These are phyloP conservation scores for Brachionichthys hirsutus DNA, from an alignment of 2,113 vertebrate genomes.

Conservation along the genomic window DNA sequence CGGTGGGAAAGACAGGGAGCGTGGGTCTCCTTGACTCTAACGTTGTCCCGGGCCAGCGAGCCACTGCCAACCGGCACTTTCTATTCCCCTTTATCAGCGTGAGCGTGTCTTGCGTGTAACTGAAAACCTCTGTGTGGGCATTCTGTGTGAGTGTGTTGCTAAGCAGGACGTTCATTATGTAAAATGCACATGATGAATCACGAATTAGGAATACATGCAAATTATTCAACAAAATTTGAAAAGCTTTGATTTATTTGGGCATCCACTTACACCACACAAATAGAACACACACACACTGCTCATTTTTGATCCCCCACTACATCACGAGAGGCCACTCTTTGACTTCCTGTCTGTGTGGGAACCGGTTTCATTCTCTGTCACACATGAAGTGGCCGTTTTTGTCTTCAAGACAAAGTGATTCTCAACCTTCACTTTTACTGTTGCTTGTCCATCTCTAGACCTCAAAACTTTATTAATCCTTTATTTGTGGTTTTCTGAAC, in stretches of 20 bases:
- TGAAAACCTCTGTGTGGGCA: slow-evolving; percentile 29
- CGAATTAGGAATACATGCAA: not conserved
- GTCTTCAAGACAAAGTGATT: slow-evolving; percentile 66
- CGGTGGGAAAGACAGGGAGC: slow-evolving; percentile 76
- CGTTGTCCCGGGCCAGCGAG: slow-evolving; percentile 36
- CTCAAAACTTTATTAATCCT: not conserved
- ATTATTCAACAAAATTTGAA: not conserved
- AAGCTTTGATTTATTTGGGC: too few relatives aligned
- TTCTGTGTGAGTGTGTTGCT: not conserved
- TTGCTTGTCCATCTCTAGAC: slow-evolving; percentile 15
- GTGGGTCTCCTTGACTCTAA: slow-evolving; percentile 62
- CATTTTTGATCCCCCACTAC: slow-evolving; percentile 46
- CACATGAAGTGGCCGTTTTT: slow-evolving; percentile 68
- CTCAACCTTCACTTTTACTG: slow-evolving; percentile 52
- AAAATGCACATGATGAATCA: too few relatives aligned
- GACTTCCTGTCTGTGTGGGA: slow-evolving; percentile 81
- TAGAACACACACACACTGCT: slow-evolving; percentile 36
- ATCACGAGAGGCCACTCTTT: slow-evolving; percentile 70
- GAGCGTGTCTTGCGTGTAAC: slow-evolving; percentile 53
- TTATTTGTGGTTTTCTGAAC: not conserved
- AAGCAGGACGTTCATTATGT: not conserved
- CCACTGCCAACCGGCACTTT: slow-evolving; percentile 54
- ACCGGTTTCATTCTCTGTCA: slow-evolving; percentile 73
- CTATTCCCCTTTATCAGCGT: slow-evolving; percentile 53
- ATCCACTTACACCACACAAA: slow-evolving; percentile 31